Percentiles rank a stretch among this genome's conserved stretches.
These are phyloP conservation scores for Drosophila glabriapex DNA, from an alignment of 2,888 invertebrate genomes.

Conservation along the genomic window DNA sequence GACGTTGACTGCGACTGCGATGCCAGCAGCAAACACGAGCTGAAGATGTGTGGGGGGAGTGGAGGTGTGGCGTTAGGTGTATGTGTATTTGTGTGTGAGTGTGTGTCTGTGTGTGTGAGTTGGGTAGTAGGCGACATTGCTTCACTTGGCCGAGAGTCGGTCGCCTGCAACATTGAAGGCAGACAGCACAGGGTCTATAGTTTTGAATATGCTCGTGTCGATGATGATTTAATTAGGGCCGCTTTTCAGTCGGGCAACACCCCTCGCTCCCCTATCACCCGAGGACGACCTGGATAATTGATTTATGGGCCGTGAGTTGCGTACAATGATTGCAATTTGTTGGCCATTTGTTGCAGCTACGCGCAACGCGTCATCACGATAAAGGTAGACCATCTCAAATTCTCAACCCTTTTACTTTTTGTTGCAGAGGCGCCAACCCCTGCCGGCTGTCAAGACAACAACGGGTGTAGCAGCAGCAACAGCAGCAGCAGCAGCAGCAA, in stretches of 20 bases:
- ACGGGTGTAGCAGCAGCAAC: not conserved
- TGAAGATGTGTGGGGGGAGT: too few relatives aligned
- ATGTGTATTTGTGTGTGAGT: not conserved
- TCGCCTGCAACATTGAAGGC: not conserved
- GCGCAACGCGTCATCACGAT: constrained; percentile 17
- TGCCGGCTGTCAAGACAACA: constrained; percentile 18
- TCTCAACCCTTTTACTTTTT: constrained; percentile 19
- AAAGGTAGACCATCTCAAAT: constrained; percentile 5
- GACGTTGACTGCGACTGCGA: constrained; percentile 58
- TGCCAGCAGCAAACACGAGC: constrained; percentile 8
- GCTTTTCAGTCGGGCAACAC: constrained; percentile 21
- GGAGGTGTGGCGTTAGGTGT: not conserved
- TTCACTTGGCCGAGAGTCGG: not conserved
- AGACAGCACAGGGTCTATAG: constrained; percentile 8
- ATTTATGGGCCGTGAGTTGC: constrained; percentile 57
- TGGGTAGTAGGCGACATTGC: constrained; percentile 28
- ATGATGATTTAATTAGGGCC: constrained; percentile 64
- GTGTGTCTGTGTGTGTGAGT: not conserved
- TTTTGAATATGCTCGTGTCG: constrained; percentile 43
- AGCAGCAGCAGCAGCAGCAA: not conserved
- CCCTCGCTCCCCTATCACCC: not conserved
- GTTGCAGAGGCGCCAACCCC: not conserved
- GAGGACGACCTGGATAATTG: constrained; percentile 41
- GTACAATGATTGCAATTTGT: constrained; percentile 63
- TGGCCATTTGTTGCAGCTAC: constrained; percentile 57